Conservation (phyloP, 2,888 invertebrate genomes). For the Chamaedrilus cognettii region DNA sequence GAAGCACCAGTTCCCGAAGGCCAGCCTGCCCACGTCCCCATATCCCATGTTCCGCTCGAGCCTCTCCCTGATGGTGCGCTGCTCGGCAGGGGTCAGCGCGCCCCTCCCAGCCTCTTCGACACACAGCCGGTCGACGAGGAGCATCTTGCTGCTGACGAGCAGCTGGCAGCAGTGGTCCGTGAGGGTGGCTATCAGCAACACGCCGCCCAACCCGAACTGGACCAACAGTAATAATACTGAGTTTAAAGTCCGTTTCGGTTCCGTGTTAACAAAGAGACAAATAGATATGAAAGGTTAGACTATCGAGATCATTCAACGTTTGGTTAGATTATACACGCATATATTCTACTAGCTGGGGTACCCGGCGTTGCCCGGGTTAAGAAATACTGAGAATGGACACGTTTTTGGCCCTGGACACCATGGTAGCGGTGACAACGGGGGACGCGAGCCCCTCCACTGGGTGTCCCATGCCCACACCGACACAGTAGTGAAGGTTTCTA, state of each 20-base stretch:
- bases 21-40: slow-evolving; percentile 52
- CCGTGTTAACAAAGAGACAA: not conserved
- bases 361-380: no score
- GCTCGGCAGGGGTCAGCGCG: slow-evolving; percentile 11
- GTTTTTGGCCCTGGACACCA: no score
- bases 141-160: slow-evolving; percentile 52
- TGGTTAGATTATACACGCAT: no score
- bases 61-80: slow-evolving; percentile 6
- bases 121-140: slow-evolving; percentile 37
- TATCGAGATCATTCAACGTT: no score
- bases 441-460: no score
- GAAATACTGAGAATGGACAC: no score
- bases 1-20: slow-evolving; percentile 47
- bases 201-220: slow-evolving; percentile 50
- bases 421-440: no score
- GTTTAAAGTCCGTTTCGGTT: not conserved
- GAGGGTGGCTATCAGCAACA: slow-evolving; percentile 47
- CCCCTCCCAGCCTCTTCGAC: not conserved
- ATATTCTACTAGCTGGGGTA: no score
- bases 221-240: slow-evolving; percentile 27
- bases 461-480: no score
- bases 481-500: no score
- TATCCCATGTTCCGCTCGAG: slow-evolving; percentile 36
- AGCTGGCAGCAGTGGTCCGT: slow-evolving; percentile 56
- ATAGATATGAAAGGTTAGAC: no score